Evolutionary conservation across 2,888 invertebrate species (phyloP).

Genomic region (Eudasyphora cyanicolor): DNA sequence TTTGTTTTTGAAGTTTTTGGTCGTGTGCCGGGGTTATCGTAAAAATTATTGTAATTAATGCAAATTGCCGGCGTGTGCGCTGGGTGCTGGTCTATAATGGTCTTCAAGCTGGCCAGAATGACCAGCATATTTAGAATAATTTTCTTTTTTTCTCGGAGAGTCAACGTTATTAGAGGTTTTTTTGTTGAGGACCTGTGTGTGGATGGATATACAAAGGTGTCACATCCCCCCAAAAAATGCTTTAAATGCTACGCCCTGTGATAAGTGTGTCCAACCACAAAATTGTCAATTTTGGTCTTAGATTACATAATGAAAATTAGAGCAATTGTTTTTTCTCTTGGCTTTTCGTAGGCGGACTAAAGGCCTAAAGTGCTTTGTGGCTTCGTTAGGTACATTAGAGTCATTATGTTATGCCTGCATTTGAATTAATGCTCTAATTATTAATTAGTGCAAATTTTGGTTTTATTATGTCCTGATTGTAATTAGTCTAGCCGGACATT

Average conservation of each 20-base stretch:
- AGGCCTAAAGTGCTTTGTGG: not conserved
- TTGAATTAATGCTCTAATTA: slow-evolving; percentile 16
- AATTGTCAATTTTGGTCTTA: not conserved
- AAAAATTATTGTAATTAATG: slow-evolving; percentile 62
- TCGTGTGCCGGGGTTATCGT: slow-evolving; percentile 44
- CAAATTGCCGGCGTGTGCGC: slow-evolving; percentile 51
- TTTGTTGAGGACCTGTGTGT: not conserved
- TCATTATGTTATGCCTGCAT: slow-evolving; percentile 9
- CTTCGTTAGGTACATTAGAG: not conserved
- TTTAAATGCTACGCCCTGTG: not conserved
- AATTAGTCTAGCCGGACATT: not conserved
- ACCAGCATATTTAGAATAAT: slow-evolving; percentile 41
- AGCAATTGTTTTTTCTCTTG: slow-evolving; percentile 37
- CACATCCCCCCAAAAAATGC: slow-evolving; percentile 45
- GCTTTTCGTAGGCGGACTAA: not conserved
- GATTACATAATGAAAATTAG: slow-evolving; percentile 20
- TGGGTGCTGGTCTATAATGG: not conserved
- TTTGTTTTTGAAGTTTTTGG: too few species aligned
- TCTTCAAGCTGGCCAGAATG: not conserved
- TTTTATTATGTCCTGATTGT: slow-evolving; percentile 17
- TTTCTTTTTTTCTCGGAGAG: not conserved
- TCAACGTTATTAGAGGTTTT: not conserved
- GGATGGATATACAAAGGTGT: slow-evolving; percentile 50
- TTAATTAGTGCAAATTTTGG: not conserved
- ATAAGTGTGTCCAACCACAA: slow-evolving; percentile 50